Conservation (phyloP, 2,113 vertebrate species). For the Tyrannus savana region DNA sequence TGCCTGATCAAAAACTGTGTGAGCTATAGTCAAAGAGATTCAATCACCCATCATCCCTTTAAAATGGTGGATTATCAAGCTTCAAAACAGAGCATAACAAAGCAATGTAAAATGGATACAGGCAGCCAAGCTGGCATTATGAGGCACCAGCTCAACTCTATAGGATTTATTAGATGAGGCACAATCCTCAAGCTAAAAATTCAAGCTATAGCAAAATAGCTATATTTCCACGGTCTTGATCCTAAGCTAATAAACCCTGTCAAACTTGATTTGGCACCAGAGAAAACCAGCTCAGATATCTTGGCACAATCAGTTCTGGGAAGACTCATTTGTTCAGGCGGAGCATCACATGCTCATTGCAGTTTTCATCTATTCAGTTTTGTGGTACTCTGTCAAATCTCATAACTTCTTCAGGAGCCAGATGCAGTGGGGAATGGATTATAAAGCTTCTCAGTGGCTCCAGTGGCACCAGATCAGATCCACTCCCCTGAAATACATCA, state of each 20-base stretch:
- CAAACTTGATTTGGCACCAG: background rate
- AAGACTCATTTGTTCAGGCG: background rate
- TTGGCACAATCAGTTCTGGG: background rate
- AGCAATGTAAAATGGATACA: background rate
- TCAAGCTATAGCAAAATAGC: background rate
- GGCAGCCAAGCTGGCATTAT: background rate
- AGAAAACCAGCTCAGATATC: background rate
- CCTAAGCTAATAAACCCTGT: slow-evolving; percentile 14
- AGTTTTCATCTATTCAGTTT: background rate
- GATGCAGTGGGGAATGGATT: background rate
- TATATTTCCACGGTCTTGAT: background rate
- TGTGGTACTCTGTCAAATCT: background rate
- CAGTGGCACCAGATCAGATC: background rate
- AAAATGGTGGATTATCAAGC: background rate
- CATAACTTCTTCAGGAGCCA: background rate
- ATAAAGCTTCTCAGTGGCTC: background rate
- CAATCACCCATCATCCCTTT: background rate
- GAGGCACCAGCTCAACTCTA: background rate
- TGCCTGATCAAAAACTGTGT: background rate
- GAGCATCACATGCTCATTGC: background rate
- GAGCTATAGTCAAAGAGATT: background rate
- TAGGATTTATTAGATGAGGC: background rate
- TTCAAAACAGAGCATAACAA: background rate
- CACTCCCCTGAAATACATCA: rapidly evolving
- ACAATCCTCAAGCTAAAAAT: background rate